Percentiles rank a stretch among this genome's conserved stretches.
phyloP scores from a whole-genome alignment of 2,888 invertebrate species.

The Hedychridium roseum region DNA sequence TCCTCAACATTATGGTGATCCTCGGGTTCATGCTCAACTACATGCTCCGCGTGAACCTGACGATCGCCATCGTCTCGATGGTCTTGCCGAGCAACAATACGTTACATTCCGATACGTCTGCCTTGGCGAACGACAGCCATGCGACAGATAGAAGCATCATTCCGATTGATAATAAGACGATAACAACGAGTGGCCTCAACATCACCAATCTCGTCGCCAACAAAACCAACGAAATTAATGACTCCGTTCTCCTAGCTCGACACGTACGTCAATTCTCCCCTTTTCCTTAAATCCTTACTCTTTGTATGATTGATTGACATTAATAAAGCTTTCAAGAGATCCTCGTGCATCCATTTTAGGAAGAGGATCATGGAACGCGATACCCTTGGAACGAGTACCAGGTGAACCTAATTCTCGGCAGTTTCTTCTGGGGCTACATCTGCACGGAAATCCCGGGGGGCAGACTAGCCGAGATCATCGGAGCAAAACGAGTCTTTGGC shows the following conservation, averaged over 20 bases:
- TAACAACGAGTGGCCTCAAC: neutral
- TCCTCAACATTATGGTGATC: slow-evolving; percentile 84
- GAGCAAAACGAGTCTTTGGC: slow-evolving; percentile 86
- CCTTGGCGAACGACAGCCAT: slow-evolving; percentile 7
- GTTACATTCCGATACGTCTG: slow-evolving; percentile 22
- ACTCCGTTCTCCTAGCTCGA: slow-evolving; percentile 1
- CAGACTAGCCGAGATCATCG: slow-evolving; percentile 82
- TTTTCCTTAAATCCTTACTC: neutral
- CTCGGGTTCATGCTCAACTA: slow-evolving; percentile 91
- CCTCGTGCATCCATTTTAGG: slow-evolving; percentile 14
- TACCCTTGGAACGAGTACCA: slow-evolving; percentile 83
- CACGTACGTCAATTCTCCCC: slow-evolving; percentile 11
- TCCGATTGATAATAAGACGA: slow-evolving; percentile 9
- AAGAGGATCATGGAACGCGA: slow-evolving; percentile 54
- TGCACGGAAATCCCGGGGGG: slow-evolving; percentile 90
- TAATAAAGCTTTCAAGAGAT: neutral
- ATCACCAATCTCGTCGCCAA: slow-evolving; percentile 1
- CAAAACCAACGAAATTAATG: slow-evolving; percentile 9
- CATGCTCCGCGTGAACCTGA: slow-evolving; percentile 85
- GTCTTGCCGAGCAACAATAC: slow-evolving; percentile 61
- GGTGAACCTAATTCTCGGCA: slow-evolving; percentile 82
- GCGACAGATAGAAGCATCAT: slow-evolving; percentile 5
- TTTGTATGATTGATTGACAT: neutral
- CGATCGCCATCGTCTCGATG: slow-evolving; percentile 89
- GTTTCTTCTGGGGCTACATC: slow-evolving; percentile 93